Percentiles rank a stretch among this genome's conserved stretches.
Conservation (phyloP, 2,888 invertebrate species). For the Anoncus sp. region DNA sequence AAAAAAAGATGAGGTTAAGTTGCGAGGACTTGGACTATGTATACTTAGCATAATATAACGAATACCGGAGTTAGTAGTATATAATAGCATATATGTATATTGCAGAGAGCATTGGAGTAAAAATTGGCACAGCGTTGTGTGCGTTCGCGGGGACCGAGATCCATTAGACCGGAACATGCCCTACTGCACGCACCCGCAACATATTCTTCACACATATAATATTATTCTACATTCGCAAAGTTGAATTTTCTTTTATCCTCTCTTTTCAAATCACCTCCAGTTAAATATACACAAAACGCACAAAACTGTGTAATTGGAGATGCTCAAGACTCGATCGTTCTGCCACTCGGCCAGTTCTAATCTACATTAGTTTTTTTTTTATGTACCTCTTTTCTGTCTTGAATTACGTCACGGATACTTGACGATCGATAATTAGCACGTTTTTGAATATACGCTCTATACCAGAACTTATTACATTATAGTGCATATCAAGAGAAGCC, state of each 20-base stretch:
- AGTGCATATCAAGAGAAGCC: not conserved
- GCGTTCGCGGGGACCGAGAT: slow-evolving; percentile 57
- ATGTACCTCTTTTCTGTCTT: not conserved
- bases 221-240: slow-evolving; percentile 5
- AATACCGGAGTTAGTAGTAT: slow-evolving; percentile 11
- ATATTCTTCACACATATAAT: slow-evolving; percentile 31
- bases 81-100: not conserved
- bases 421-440: not conserved
- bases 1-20: not conserved
- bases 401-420: not conserved
- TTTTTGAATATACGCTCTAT: not conserved
- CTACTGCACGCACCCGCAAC: slow-evolving; percentile 57
- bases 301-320: not conserved
- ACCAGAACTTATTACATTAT: not conserved
- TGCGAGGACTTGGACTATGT: slow-evolving; percentile 21
- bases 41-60: slow-evolving; percentile 7
- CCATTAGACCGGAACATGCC: slow-evolving; percentile 75
- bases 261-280: not conserved
- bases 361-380: not conserved
- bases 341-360: not conserved
- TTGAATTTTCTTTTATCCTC: not conserved
- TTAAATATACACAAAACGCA: not conserved
- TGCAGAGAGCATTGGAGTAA: slow-evolving; percentile 51
- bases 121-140: slow-evolving; percentile 60
- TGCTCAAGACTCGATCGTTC: not conserved